phyloP scores from a whole-genome alignment of 2,797 vertebrate genomes.

The Lutjanus campechanus region DNA sequence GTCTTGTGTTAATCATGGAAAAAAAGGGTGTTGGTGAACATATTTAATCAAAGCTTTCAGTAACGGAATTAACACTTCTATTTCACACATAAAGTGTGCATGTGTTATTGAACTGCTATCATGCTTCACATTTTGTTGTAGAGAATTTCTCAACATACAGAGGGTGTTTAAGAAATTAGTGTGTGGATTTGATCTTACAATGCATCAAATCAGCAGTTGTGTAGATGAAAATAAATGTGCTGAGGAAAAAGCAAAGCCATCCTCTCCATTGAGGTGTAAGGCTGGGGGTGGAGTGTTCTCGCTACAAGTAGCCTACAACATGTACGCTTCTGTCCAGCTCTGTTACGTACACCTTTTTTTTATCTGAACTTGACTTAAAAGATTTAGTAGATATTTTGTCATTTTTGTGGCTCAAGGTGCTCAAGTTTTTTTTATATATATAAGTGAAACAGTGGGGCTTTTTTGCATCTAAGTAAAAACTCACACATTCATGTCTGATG shows the following conservation, averaged over 20 bases:
- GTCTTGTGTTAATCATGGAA: too few species aligned
- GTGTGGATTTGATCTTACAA: not conserved
- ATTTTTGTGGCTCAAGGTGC: not conserved
- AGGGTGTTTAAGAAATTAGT: not conserved
- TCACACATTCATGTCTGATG: conserved; percentile 6
- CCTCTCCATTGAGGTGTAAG: conserved; percentile 16
- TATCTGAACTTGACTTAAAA: conserved; percentile 4
- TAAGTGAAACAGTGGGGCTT: too few species aligned
- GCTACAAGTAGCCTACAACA: not conserved
- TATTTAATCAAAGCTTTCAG: too few species aligned
- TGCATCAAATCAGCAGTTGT: not conserved
- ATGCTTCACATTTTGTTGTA: not conserved
- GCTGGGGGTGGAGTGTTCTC: conserved; percentile 3
- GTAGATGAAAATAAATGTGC: conserved; percentile 35
- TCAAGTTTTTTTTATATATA: not conserved
- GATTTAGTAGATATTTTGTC: not conserved
- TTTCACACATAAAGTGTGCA: not conserved
- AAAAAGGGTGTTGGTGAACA: too few species aligned
- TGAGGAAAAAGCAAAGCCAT: conserved; percentile 24
- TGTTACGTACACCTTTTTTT: conserved; percentile 16
- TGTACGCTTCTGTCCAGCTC: conserved; percentile 21
- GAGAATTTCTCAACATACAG: not conserved
- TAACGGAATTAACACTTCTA: too few species aligned
- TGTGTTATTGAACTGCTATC: not conserved
- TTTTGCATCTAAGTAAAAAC: conserved; percentile 1